These are phyloP conservation scores for Irena cyanogastra DNA, from an alignment of 2,113 vertebrate genomes.

Conservation along the genomic window DNA sequence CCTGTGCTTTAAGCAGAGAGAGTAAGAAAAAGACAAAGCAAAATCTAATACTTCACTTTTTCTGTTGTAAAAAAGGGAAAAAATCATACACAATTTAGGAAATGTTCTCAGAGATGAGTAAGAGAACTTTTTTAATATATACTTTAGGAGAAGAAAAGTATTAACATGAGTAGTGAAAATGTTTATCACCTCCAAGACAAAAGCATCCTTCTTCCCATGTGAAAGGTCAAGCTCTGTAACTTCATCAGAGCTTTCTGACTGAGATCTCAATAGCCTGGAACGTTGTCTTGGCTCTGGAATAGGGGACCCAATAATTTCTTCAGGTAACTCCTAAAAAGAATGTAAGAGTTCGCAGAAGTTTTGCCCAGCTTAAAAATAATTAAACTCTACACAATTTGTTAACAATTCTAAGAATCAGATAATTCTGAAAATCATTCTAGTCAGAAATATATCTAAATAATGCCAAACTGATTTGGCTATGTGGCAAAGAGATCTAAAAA, in stretches of 20 bases:
- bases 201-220: slow-evolving; percentile 97
- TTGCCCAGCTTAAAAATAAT: neutral
- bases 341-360: neutral
- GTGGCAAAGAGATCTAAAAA: neutral
- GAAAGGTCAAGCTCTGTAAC: slow-evolving; percentile 93
- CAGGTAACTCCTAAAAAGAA: slow-evolving; percentile 78
- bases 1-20: neutral
- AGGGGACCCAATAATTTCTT: slow-evolving; percentile 87
- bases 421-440: neutral
- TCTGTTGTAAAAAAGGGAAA: neutral
- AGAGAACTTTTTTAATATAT: neutral
- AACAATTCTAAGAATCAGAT: neutral
- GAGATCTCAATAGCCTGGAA: slow-evolving; percentile 89
- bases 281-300: slow-evolving; percentile 92
- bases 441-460: neutral
- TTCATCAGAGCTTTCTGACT: slow-evolving; percentile 97
- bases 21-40: neutral
- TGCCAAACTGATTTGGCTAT: neutral
- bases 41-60: neutral
- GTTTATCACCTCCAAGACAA: slow-evolving; percentile 89
- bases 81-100: neutral
- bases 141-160: neutral
- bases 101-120: neutral
- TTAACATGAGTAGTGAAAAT: neutral
- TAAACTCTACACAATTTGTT: neutral